These are phyloP conservation scores for Hippocampus abdominalis DNA, from an alignment of 2,113 vertebrate genomes.

Conservation along the genomic window DNA sequence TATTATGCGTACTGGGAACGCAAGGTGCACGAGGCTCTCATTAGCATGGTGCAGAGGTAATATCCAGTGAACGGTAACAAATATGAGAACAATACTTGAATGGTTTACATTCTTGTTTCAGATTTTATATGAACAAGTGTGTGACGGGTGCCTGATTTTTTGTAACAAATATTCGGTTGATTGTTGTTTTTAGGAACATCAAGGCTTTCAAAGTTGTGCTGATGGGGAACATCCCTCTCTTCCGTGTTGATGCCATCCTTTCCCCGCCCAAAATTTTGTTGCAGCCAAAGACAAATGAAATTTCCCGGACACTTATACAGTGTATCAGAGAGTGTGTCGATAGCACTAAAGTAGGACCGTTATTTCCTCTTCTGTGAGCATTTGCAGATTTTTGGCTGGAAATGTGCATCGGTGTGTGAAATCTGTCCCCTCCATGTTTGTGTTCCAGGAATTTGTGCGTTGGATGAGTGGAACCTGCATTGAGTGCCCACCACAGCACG, in stretches of 20 bases:
- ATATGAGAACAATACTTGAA: background rate
- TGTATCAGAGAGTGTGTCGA: conserved; percentile 81
- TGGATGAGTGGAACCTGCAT: conserved; percentile 91
- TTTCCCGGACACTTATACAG: conserved; percentile 77
- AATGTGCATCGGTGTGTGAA: background rate
- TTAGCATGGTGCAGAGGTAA: conserved; percentile 84
- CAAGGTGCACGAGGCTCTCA: conserved; percentile 76
- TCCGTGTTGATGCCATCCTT: conserved; percentile 81
- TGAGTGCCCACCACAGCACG: conserved; percentile 81
- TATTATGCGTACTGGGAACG: conserved; percentile 88
- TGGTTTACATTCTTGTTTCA: background rate
- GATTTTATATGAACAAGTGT: background rate
- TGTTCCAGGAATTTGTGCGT: conserved; percentile 80
- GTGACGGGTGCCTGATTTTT: background rate
- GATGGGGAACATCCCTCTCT: conserved; percentile 72
- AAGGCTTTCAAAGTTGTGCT: conserved; percentile 77
- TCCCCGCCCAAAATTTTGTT: conserved; percentile 80
- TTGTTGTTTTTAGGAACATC: conserved; percentile 76
- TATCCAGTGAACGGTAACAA: conserved; percentile 3
- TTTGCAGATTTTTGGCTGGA: background rate
- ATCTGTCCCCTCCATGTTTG: background rate
- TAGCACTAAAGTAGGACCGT: conserved; percentile 77
- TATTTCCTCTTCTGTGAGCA: background rate
- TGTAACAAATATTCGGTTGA: conserved; percentile 7
- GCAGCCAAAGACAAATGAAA: conserved; percentile 77